These are phyloP conservation scores for Leptarthrus brevirostris DNA, from an alignment of 2,888 invertebrate genomes.

Conservation along the genomic window DNA sequence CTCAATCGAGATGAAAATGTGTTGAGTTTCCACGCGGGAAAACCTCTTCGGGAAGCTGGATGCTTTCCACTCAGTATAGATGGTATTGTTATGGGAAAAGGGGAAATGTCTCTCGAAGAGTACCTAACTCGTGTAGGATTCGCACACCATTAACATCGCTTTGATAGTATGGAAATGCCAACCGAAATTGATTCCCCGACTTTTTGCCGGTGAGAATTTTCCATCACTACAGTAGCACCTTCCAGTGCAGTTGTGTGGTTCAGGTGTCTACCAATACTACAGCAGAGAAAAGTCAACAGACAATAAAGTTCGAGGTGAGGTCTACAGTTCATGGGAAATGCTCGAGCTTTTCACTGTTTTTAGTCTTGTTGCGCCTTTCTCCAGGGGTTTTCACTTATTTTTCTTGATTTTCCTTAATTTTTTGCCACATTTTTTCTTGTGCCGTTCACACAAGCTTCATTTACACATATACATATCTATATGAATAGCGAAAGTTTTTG, in stretches of 20 bases:
- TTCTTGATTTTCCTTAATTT: slow-evolving; percentile 21
- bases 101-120: slow-evolving; percentile 12
- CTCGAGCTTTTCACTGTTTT: slow-evolving; percentile 44
- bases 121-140: not conserved
- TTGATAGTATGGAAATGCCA: not conserved
- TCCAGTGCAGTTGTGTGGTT: slow-evolving; percentile 21
- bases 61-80: too few relatives aligned
- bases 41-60: slow-evolving; percentile 10
- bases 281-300: slow-evolving; percentile 48
- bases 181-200: slow-evolving; percentile 11
- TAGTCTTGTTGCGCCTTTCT: slow-evolving; percentile 51
- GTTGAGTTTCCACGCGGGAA: slow-evolving; percentile 36
- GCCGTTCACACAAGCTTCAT: not conserved
- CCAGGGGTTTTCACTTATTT: slow-evolving; percentile 23
- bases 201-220: slow-evolving; percentile 44
- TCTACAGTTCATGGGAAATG: slow-evolving; percentile 31
- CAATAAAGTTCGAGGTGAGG: slow-evolving; percentile 54
- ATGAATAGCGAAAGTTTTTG: slow-evolving; percentile 29
- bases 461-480: not conserved
- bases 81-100: not conserved
- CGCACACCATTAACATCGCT: not conserved
- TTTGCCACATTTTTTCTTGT: slow-evolving; percentile 34
- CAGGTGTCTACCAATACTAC: slow-evolving; percentile 40
- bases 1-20: not conserved
- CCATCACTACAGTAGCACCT: slow-evolving; percentile 46